Evolutionary conservation across 2,888 invertebrate species (phyloP).

Genomic region (Eucera pruinosa): DNA sequence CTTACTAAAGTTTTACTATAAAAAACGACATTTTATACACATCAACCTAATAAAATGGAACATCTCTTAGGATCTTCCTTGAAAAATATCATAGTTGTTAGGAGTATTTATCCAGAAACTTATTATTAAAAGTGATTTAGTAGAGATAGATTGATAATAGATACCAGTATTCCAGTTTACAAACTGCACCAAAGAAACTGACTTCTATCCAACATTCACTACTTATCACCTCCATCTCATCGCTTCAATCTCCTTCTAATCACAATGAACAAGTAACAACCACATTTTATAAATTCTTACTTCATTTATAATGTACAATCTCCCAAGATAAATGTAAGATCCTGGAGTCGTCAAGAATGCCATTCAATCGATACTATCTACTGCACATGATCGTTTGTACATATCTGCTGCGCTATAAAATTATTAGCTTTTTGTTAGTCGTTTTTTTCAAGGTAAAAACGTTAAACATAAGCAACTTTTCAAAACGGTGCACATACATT

Average conservation of each 20-base stretch:
- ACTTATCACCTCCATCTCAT: background rate
- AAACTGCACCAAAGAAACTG: background rate
- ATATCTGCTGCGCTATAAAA: too few relatives aligned
- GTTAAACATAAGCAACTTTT: too few relatives aligned
- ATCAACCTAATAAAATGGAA: too few relatives aligned
- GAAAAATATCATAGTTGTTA: background rate
- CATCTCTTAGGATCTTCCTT: too few relatives aligned
- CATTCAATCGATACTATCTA: background rate
- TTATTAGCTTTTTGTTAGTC: too few relatives aligned
- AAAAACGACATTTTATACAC: too few relatives aligned
- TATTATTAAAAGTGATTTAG: background rate
- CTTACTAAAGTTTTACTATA: too few relatives aligned
- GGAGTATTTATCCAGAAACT: too few relatives aligned
- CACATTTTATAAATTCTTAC: background rate
- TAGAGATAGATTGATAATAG: background rate
- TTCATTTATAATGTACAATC: background rate
- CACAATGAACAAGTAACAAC: background rate
- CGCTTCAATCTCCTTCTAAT: background rate
- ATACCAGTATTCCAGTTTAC: too few relatives aligned
- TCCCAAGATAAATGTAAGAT: background rate
- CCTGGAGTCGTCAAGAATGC: background rate
- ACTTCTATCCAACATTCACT: background rate
- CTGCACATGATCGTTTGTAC: background rate
- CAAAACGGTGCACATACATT: too few relatives aligned
- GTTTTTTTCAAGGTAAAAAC: too few relatives aligned